Conservation (phyloP, 2,888 invertebrate genomes). For the Euproctis similis region DNA sequence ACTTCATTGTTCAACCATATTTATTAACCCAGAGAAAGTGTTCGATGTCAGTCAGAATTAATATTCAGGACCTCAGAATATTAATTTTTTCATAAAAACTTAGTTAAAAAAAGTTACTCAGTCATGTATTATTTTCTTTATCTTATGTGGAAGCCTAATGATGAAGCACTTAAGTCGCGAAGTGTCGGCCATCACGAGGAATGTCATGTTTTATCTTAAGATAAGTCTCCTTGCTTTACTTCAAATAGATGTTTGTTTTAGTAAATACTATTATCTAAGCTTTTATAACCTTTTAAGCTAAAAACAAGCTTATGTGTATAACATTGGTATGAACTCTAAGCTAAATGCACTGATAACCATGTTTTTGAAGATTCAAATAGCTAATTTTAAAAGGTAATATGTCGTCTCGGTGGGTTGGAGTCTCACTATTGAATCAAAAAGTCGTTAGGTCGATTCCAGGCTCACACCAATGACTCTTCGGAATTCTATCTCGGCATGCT, state of each 20-base stretch:
- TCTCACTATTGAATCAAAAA: too few species aligned
- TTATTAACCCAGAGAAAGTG: too few species aligned
- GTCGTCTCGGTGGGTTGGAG: too few species aligned
- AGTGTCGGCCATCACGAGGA: conserved; percentile 14
- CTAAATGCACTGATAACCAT: background rate
- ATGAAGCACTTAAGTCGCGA: conserved; percentile 19
- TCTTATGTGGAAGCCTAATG: conserved; percentile 23
- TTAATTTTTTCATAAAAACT: too few species aligned
- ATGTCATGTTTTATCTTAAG: conserved; percentile 23
- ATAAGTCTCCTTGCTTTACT: conserved; percentile 22
- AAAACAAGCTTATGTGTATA: conserved; percentile 7
- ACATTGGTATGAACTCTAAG: conserved; percentile 10
- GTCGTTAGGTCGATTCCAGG: too few species aligned
- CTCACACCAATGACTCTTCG: too few species aligned
- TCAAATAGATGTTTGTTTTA: conserved; percentile 12
- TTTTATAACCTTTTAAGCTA: conserved; percentile 9
- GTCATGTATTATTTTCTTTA: conserved; percentile 2
- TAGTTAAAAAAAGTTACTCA: background rate
- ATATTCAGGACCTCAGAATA: too few species aligned
- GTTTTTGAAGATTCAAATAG: conserved; percentile 11
- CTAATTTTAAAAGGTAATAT: too few species aligned
- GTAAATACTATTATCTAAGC: conserved; percentile 20
- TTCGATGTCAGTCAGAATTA: too few species aligned
- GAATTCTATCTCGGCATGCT: too few species aligned
- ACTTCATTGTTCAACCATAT: too few species aligned